Evolutionary conservation across 2,888 invertebrate genomes (phyloP), one percentile per base, ranked within the genome.

Genomic region (Palloptera scutellata): DNA sequence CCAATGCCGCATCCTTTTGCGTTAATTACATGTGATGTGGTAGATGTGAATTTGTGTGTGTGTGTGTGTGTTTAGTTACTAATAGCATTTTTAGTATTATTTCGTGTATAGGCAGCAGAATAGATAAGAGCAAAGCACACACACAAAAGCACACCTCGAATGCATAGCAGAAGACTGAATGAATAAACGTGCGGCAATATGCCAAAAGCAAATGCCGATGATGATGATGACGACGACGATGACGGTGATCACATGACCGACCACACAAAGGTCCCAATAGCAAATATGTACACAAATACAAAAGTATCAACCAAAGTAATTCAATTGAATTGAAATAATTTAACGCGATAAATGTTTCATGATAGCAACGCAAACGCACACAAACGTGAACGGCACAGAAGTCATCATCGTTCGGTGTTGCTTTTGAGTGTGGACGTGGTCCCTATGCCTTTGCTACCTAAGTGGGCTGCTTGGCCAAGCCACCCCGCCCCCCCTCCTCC

Each of bases 241-340:
- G 30, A 30, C 6, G 30, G 6, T 48, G 13, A 48, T 48, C 13
- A n/a, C 15, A 15, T 48, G 13, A 48, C 13, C 15, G 19, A 19
- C 53, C 53, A 53, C 53, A 53, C 53, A 53, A 53, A 53, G 19
- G n/a, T 17, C 17, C 13, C 15, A 17, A 53, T 19, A 11, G 53
- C 12, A 11, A 17, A 53, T 17, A 53, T 17, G 45, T 10, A 45
- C 10, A 48, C 13, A 48, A 48, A 48, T 15, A n/a, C 51, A 48
- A 48, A 15, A 48, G 15, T n/a, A 48, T 48, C 15, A 48, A 19
- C 19, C 57, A 40, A 57, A 57, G 13, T 15, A 57, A 30, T 57
- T 30, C 57, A 57, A 57, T 57, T 57, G 57, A 57, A 57, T 30
- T 57, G 57, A 57, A 57, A 57, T 57, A 57, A 57, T 57, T 57